A percentile compares a stretch with the other conserved stretches of the same genome.
Evolutionary conservation across 2,797 vertebrate genomes (phyloP).

Genomic region (Ciconia nigra): DNA sequence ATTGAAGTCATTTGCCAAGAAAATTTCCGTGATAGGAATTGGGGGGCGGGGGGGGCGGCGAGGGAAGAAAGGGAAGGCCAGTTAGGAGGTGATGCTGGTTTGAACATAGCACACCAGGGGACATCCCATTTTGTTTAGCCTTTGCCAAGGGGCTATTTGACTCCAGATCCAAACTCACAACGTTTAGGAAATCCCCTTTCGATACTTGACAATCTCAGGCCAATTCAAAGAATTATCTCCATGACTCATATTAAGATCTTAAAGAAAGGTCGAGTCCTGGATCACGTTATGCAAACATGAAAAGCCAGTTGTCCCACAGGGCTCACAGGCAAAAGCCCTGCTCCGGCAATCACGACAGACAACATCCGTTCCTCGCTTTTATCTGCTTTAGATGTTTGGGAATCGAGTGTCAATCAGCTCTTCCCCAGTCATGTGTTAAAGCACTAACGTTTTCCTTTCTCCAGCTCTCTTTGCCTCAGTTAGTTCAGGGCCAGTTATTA

Average conservation of each 20-base stretch:
- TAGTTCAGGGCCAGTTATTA: neutral
- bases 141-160: neutral
- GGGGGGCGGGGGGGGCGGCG: rapidly evolving
- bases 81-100: neutral
- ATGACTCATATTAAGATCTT: neutral
- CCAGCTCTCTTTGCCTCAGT: neutral
- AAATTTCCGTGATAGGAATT: neutral
- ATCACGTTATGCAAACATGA: neutral
- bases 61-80: neutral
- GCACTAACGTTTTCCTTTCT: neutral
- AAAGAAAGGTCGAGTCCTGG: neutral
- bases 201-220: neutral
- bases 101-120: neutral
- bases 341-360: neutral
- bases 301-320: neutral
- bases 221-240: neutral
- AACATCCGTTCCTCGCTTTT: neutral
- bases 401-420: neutral
- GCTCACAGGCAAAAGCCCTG: neutral
- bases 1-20: neutral
- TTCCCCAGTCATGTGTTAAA: neutral
- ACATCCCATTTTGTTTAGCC: neutral
- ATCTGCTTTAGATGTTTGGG: neutral
- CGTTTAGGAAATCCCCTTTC: neutral
- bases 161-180: neutral